A percentile compares a stretch with the other conserved stretches of the same genome.
These are phyloP conservation scores for Pandemis heparana DNA, from an alignment of 2,888 invertebrate genomes.

Conservation along the genomic window DNA sequence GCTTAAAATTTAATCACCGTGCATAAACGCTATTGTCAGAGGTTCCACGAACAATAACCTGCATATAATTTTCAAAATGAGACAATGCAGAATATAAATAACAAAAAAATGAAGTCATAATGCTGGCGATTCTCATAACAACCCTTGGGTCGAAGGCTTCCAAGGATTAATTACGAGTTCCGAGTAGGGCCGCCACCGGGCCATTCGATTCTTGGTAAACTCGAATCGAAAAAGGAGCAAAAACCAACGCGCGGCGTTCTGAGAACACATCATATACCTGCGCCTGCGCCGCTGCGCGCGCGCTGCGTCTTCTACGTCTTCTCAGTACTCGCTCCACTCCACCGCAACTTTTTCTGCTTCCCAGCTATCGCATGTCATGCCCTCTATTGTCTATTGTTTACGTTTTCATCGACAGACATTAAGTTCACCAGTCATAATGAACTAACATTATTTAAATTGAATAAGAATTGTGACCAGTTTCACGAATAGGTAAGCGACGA, in stretches of 20 bases:
- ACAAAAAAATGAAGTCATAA: slow-evolving; percentile 69
- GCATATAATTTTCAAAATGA: slow-evolving; percentile 71
- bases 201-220: slow-evolving; percentile 83
- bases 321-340: slow-evolving; percentile 9
- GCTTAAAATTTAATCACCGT: slow-evolving; percentile 64
- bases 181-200: slow-evolving; percentile 83
- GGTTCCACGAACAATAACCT: slow-evolving; percentile 75
- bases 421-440: slow-evolving; percentile 19
- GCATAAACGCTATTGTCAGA: slow-evolving; percentile 50
- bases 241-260: slow-evolving; percentile 79
- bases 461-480: slow-evolving; percentile 1
- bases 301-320: slow-evolving; percentile 60
- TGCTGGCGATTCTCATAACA: slow-evolving; percentile 80
- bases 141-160: slow-evolving; percentile 83
- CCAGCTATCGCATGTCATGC: slow-evolving; percentile 24
- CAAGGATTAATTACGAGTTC: slow-evolving; percentile 85
- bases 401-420: slow-evolving; percentile 8
- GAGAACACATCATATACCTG: slow-evolving; percentile 83
- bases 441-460: slow-evolving; percentile 11
- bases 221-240: slow-evolving; percentile 85
- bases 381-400: slow-evolving; percentile 35
- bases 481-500: slow-evolving; percentile 10
- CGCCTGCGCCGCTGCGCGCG: slow-evolving; percentile 53
- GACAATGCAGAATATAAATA: slow-evolving; percentile 75
- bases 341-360: slow-evolving; percentile 20